A percentile compares a stretch with the other conserved stretches of the same genome.
These are phyloP conservation scores for Cotesia vestalis DNA, from an alignment of 1,140 invertebrate species.

Conservation along the genomic window DNA sequence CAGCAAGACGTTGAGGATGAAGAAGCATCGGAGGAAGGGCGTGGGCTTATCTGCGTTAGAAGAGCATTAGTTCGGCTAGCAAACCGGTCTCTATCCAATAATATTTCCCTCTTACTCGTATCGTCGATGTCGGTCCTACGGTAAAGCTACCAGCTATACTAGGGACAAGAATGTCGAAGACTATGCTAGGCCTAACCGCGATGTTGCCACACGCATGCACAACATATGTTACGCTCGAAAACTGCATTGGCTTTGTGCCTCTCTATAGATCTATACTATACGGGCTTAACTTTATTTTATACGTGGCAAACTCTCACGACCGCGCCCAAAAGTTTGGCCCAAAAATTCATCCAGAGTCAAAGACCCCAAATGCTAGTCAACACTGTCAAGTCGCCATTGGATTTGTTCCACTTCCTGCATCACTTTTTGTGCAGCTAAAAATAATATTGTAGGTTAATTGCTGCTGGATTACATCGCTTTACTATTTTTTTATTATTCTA, in stretches of 20 bases:
- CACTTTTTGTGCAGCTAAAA: no score
- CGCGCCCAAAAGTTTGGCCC: constrained; percentile 20
- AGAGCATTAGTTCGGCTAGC: constrained; percentile 38
- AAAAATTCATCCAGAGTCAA: constrained; percentile 14
- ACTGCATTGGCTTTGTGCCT: constrained; percentile 3
- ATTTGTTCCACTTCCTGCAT: no score
- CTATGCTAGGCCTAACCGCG: constrained; percentile 23
- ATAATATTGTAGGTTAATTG: no score
- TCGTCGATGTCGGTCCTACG: neutral
- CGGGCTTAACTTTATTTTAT: neutral
- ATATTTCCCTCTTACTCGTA: constrained; percentile 2
- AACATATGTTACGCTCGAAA: constrained; percentile 33
- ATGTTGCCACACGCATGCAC: constrained; percentile 42
- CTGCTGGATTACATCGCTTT: no score
- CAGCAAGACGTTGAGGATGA: constrained; percentile 14
- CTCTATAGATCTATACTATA: constrained; percentile 4
- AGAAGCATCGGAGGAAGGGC: constrained; percentile 25
- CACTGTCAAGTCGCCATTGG: no score
- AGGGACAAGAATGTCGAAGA: constrained; percentile 34
- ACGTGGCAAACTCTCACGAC: constrained; percentile 10
- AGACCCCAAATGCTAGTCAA: no score
- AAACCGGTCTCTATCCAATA: constrained; percentile 35
- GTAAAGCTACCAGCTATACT: neutral
- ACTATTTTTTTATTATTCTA: no score
- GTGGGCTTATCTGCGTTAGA: constrained; percentile 40